A percentile compares a stretch with the other conserved stretches of the same genome.
These are phyloP conservation scores for Megastigmus dorsalis DNA, from an alignment of 2,888 invertebrate species.

Conservation along the genomic window DNA sequence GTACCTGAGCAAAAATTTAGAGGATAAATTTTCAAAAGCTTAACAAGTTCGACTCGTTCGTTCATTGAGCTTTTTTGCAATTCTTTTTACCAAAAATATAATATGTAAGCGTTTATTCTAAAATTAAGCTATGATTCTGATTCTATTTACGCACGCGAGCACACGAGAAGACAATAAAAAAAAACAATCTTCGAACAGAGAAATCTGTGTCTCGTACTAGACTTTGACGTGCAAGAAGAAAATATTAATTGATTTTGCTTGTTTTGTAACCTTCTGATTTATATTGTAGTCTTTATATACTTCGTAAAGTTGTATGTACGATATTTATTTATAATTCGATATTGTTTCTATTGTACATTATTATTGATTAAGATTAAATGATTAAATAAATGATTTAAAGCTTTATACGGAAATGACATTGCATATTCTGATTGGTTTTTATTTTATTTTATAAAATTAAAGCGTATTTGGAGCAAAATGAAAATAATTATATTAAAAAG, in stretches of 20 bases:
- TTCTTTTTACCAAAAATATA: constrained; percentile 34
- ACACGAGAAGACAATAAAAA: constrained; percentile 38
- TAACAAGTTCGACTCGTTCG: constrained; percentile 2
- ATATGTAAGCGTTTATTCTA: constrained; percentile 40
- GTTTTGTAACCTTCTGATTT: constrained; percentile 46
- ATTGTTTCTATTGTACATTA: constrained; percentile 52
- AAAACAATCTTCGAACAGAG: constrained; percentile 11
- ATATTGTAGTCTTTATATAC: constrained; percentile 45
- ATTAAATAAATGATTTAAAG: constrained; percentile 50
- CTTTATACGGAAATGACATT: constrained; percentile 35
- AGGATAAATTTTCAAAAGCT: constrained; percentile 24
- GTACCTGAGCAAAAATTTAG: constrained; percentile 31
- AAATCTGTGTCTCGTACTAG: constrained; percentile 18
- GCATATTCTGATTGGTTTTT: constrained; percentile 2
- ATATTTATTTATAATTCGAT: constrained; percentile 52
- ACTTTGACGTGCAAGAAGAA: constrained; percentile 1
- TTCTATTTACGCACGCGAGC: constrained; percentile 27
- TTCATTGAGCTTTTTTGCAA: constrained; percentile 10
- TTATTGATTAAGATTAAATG: constrained; percentile 46
- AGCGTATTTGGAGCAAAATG: too few relatives aligned
- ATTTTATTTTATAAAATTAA: constrained; percentile 13
- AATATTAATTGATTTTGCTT: constrained; percentile 44
- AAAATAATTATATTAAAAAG: neutral
- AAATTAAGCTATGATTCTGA: constrained; percentile 22
- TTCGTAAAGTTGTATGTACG: constrained; percentile 39